phyloP scores from a whole-genome alignment of 2,797 vertebrate genomes.

The Lepus townsendii region DNA sequence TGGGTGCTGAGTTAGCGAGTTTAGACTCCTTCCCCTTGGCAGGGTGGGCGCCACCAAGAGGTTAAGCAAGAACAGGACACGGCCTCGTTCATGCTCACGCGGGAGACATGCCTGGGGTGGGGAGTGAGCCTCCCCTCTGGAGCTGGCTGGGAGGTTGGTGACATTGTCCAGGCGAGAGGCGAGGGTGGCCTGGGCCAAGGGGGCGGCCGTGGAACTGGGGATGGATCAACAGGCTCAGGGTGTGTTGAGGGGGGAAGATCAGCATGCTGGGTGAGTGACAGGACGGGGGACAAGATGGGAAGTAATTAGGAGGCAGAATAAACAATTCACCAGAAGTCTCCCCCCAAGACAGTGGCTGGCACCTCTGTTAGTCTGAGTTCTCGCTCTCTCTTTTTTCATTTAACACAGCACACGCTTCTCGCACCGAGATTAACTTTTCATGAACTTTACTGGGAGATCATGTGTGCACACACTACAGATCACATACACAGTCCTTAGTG shows the following conservation, averaged over 20 bases:
- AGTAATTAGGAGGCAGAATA: neutral
- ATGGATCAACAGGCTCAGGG: neutral
- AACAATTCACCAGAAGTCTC: neutral
- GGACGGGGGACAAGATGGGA: neutral
- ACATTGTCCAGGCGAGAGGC: neutral
- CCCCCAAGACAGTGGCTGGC: neutral
- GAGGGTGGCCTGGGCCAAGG: neutral
- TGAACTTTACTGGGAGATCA: neutral
- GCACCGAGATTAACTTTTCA: neutral
- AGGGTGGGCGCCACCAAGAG: fast-evolving
- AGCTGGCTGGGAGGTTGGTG: neutral
- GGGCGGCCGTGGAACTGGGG: neutral
- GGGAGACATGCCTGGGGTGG: neutral
- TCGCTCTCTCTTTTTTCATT: neutral
- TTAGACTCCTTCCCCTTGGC: neutral
- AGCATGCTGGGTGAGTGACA: neutral
- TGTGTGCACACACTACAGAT: neutral
- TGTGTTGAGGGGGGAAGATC: neutral
- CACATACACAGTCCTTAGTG: neutral
- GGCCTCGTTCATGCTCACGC: fast-evolving
- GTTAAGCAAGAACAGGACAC: neutral
- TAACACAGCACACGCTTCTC: neutral
- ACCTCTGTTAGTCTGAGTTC: neutral
- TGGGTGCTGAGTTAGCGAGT: neutral
- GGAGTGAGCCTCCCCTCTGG: fast-evolving